Evolutionary conservation across 2,113 vertebrate genomes (phyloP).

Genomic region (Notechis scutatus): DNA sequence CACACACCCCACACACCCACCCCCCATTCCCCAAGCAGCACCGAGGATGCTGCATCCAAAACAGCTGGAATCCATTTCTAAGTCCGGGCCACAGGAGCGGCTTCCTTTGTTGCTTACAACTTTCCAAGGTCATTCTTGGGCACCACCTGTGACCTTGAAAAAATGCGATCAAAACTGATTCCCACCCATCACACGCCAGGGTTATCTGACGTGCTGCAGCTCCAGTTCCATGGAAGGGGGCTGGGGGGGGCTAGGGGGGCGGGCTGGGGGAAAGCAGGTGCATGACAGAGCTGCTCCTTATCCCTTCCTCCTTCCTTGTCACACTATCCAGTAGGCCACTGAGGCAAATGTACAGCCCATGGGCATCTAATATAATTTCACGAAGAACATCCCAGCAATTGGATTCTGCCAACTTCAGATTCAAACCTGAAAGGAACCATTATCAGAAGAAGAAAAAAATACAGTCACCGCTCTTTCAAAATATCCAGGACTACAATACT

Average conservation of each 20-base stretch:
- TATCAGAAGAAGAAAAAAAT: background rate
- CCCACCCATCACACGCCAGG: background rate
- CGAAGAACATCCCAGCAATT: background rate
- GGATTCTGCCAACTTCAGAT: background rate
- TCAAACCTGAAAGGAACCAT: background rate
- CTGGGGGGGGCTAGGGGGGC: rapidly evolving
- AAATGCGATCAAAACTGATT: background rate
- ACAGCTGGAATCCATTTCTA: background rate
- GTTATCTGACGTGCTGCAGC: background rate
- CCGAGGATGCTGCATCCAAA: background rate
- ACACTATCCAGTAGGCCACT: background rate
- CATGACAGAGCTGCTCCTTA: background rate
- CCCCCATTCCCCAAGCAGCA: background rate
- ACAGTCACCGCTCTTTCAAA: background rate
- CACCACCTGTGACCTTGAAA: background rate
- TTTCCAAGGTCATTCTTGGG: background rate
- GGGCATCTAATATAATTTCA: background rate
- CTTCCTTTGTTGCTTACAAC: background rate
- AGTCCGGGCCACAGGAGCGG: background rate
- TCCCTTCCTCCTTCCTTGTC: background rate
- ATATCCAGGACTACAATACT: background rate
- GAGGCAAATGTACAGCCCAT: background rate
- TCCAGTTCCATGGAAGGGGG: background rate
- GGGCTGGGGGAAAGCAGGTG: background rate
- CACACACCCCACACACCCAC: background rate